These are phyloP conservation scores for Macroramphosus scolopax DNA, from an alignment of 2,797 vertebrate genomes.

Conservation along the genomic window DNA sequence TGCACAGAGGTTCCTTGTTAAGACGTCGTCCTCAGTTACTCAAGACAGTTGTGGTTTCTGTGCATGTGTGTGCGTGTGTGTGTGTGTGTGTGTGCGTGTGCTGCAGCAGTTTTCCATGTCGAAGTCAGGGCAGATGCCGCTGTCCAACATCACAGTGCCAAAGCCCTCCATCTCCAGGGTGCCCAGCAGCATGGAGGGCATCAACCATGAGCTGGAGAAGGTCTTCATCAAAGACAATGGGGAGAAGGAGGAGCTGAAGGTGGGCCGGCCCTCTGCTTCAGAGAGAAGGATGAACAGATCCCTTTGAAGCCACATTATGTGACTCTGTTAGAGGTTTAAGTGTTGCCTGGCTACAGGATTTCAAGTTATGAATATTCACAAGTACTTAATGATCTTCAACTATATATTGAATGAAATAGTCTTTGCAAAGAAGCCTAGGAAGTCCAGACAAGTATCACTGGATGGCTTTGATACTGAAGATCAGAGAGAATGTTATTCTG, in stretches of 20 bases:
- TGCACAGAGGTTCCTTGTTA: too few relatives aligned
- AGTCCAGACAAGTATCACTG: too few relatives aligned
- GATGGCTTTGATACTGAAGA: too few relatives aligned
- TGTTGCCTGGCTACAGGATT: too few relatives aligned
- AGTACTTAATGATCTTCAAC: too few relatives aligned
- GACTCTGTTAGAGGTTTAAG: too few relatives aligned
- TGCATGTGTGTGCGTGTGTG: slow-evolving; percentile 1
- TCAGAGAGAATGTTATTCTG: too few relatives aligned
- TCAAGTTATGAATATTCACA: too few relatives aligned
- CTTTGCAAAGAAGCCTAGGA: too few relatives aligned
- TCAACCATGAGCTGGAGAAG: slow-evolving; percentile 94
- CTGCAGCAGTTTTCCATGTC: slow-evolving; percentile 85
- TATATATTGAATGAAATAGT: too few relatives aligned
- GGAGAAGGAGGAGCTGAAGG: slow-evolving; percentile 84
- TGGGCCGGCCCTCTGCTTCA: slow-evolving; percentile 79
- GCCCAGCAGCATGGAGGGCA: slow-evolving; percentile 91
- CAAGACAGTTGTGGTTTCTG: too few relatives aligned
- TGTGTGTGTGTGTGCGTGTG: slow-evolving; percentile 26
- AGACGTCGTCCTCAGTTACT: too few relatives aligned
- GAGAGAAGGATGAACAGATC: slow-evolving; percentile 91
- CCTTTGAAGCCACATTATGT: slow-evolving; percentile 83
- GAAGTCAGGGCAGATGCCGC: slow-evolving; percentile 88
- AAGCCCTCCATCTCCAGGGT: slow-evolving; percentile 87
- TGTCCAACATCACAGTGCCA: slow-evolving; percentile 81
- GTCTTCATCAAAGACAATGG: slow-evolving; percentile 91